A percentile compares a stretch with the other conserved stretches of the same genome.
Conservation (phyloP, 2,113 vertebrate species). For the Phocoena phocoena region DNA sequence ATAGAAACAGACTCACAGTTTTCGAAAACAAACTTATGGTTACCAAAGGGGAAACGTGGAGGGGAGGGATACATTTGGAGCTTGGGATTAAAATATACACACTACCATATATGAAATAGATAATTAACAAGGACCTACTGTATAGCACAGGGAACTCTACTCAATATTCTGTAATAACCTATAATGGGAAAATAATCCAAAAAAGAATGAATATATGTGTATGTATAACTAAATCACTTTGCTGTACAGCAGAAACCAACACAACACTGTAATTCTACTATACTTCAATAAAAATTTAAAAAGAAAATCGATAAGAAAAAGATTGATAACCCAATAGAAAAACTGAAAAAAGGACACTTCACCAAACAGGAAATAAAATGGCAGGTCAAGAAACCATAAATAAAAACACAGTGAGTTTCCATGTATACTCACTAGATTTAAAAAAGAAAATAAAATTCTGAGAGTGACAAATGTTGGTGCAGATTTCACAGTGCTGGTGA, state of each 20-base stretch:
- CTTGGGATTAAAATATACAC: background rate
- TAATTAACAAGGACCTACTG: background rate
- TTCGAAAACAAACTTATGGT: background rate
- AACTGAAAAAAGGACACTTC: background rate
- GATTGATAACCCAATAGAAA: fast-evolving
- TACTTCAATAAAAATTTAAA: background rate
- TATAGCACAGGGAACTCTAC: background rate
- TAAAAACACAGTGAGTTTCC: background rate
- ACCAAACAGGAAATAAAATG: background rate
- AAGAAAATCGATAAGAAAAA: background rate
- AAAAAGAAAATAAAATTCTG: background rate
- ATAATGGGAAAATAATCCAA: background rate
- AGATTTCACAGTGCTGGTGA: background rate
- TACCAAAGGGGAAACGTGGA: background rate
- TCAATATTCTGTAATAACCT: background rate
- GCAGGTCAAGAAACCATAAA: background rate
- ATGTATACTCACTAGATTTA: fast-evolving
- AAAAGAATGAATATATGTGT: background rate
- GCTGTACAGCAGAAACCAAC: background rate
- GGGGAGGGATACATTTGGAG: background rate
- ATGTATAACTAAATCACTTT: background rate
- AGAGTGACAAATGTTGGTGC: background rate
- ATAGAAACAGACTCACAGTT: background rate
- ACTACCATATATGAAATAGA: background rate
- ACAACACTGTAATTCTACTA: background rate